Evolutionary conservation across 2,113 vertebrate species (phyloP), one percentile per base, ranked within the genome.

Genomic region (Bos javanicus): DNA sequence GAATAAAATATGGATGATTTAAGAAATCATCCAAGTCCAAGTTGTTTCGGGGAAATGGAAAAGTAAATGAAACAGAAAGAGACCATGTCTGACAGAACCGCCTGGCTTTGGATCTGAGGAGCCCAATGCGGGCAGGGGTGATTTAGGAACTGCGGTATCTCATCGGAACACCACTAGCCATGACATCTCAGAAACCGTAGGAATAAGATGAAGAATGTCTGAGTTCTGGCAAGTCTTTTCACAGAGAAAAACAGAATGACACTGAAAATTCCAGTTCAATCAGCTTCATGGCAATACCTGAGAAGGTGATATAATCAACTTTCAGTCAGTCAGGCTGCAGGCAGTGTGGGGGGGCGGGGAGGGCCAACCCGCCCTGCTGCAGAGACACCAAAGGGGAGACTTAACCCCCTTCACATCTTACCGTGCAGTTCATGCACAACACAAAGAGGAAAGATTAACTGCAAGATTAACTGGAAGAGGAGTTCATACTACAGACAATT

Each of bases 251-350:
- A 33, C 8, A 57, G 57, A 87, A n/a, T 0, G 13, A 91, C 30
- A 13, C 5, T 26, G 50, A 43, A 78, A 60, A 48, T n/a, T 7
- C 17, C 57, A 56, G 62, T 30, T 28, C 7, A 30, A 26, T 28
- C 33, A n/a, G 87, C 76, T 48, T 64, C 9, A 0, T 1, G n/a
- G 67, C 92, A 62, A 7, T 11, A 74, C 85, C 62, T 48, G 48
- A 19, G 33, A n/a, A 52, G 78, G 54, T 10, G 64, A 74, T 17
- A 46, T 14, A 36, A 57, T 28, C 50, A 57, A 33, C 17, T 25
- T 14, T 30, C 2, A 2, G 21, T 48, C 11, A 4, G 7, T 12
- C 39, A 1, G 2, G 15, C 11, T n/a, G 2, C 33, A 19, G 39
- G 33, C 8, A 9, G 64, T 19, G 43, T 5, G 5, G 2, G 8